Evolutionary conservation across 2,113 vertebrate species (phyloP), one percentile per base, ranked within the genome.

Genomic region (Caretta caretta): DNA sequence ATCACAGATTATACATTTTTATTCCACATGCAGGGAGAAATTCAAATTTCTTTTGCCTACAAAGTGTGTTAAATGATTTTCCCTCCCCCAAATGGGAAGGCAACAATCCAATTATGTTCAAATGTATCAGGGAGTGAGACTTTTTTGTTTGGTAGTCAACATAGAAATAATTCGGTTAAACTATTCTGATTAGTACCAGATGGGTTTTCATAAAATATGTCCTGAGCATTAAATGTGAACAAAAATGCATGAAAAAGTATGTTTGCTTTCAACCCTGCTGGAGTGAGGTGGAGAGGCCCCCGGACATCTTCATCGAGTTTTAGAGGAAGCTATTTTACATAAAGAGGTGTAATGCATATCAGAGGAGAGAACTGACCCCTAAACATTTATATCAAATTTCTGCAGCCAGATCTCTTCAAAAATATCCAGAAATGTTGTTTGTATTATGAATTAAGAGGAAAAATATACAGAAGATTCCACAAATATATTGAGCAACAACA

Each of bases 201-300:
- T 92, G 56, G 38, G 49, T 95, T 91, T 96, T 93, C 48, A 80
- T 54, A 17, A 72, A 72, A 38, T n/a, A 20, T n/a, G 17, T 22
- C 35, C n/a, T 72, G 65, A 38, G 8, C 11, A 62, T 62, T 35
- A 72, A 72, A 72, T 38, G 62, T 76, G 65, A 72, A 54, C 53
- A 54, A 22, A 72, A n/a, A n/a, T 91, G 31, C 62, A 72, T 93
- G 72, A 38, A 38, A 83, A 2, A 50, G 48, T 90, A 96, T 93
- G 81, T 96, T 96, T 75, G 92, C 87, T 78, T 62, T 96, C 93
- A 97, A 92, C 89, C 57, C 94, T 95, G 95, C 88, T 90, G 83
- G 84, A 79, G 94, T 90, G 95, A 97, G 94, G 83, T 89, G 91
- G 80, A 96, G 93, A 93, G 96, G 84, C 81, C 80, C 48, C 51